These are phyloP conservation scores for Chauna torquata DNA, from an alignment of 2,113 vertebrate genomes.

Conservation along the genomic window DNA sequence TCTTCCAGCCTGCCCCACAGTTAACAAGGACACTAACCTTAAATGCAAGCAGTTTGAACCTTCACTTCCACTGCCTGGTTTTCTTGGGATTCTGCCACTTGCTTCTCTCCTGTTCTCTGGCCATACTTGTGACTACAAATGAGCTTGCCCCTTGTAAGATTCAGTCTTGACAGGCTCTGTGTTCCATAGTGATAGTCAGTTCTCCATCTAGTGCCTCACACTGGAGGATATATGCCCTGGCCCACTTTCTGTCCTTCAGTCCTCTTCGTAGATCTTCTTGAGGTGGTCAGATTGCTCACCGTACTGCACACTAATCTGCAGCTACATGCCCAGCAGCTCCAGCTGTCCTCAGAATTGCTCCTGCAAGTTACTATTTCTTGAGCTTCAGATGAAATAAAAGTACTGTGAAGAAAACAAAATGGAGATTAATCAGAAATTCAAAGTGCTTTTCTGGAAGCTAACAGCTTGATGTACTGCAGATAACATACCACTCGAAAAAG, in stretches of 20 bases:
- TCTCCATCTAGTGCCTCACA: not conserved
- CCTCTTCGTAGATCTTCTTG: not conserved
- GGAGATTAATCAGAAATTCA: not conserved
- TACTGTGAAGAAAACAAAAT: not conserved
- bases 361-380: not conserved
- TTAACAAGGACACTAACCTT: not conserved
- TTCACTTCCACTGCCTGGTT: not conserved
- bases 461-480: not conserved
- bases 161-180: not conserved
- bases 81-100: not conserved
- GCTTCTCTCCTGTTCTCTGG: not conserved
- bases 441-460: not conserved
- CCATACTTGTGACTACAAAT: not conserved
- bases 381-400: not conserved
- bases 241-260: not conserved
- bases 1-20: not conserved
- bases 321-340: not conserved
- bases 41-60: not conserved
- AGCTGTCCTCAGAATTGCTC: not conserved
- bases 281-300: not conserved
- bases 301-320: not conserved
- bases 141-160: not conserved
- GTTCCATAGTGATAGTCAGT: not conserved
- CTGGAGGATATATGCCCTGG: not conserved
- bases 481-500: not conserved